Evolutionary conservation across 2,797 vertebrate genomes (phyloP).

Genomic region (Chaetodon trifasciatus): DNA sequence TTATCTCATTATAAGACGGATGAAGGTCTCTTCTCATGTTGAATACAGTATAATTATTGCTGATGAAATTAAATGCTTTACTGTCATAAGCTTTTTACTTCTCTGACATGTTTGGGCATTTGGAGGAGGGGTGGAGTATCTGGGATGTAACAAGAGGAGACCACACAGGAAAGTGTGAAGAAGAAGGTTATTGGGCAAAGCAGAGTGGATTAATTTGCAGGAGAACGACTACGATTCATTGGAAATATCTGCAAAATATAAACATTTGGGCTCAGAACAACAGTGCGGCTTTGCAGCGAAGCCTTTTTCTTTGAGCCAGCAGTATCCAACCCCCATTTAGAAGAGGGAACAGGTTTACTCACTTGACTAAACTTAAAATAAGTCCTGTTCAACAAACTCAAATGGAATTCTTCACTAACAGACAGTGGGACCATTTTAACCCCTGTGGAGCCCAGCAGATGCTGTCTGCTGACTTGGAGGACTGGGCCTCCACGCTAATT

Average conservation of each 20-base stretch:
- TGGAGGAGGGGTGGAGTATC: conserved; percentile 29
- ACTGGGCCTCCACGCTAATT: conserved; percentile 53
- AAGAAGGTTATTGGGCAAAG: conserved; percentile 29
- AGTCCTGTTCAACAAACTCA: conserved; percentile 2
- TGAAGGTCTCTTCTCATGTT: conserved; percentile 67
- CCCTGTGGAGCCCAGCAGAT: conserved; percentile 64
- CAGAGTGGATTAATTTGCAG: conserved; percentile 23
- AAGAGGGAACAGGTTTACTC: conserved; percentile 2
- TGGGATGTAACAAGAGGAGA: conserved; percentile 53
- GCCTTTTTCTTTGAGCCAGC: not conserved
- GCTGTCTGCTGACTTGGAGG: conserved; percentile 56
- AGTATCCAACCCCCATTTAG: not conserved
- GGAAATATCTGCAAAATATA: conserved; percentile 33
- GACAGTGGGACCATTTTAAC: conserved; percentile 15
- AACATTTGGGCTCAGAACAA: conserved; percentile 18
- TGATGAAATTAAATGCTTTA: conserved; percentile 77
- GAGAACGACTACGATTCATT: conserved; percentile 17
- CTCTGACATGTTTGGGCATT: conserved; percentile 67
- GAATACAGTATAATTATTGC: conserved; percentile 70
- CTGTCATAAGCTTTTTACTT: conserved; percentile 67
- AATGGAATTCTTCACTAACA: conserved; percentile 46
- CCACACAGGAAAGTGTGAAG: conserved; percentile 70
- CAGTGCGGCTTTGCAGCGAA: conserved; percentile 6
- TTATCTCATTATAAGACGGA: conserved; percentile 72
- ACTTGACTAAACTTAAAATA: conserved; percentile 25